A percentile compares a stretch with the other conserved stretches of the same genome.
Evolutionary conservation across 2,113 vertebrate species (phyloP).

Genomic region (Ellobius talpinus): DNA sequence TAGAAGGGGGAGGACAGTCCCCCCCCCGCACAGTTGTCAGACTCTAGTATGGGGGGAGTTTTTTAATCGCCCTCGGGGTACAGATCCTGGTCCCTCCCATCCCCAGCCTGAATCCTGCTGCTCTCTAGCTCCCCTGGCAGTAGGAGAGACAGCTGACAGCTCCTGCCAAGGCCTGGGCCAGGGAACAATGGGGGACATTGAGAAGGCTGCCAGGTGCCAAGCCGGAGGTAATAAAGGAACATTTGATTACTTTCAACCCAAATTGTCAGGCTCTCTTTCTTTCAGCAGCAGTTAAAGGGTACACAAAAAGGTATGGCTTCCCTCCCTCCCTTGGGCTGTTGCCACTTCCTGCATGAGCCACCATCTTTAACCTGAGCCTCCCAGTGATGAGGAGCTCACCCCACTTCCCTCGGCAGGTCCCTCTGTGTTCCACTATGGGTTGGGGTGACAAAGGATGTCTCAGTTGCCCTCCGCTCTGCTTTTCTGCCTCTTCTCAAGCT

Average conservation of each 20-base stretch:
- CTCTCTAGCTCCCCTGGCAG: background rate
- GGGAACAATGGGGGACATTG: conserved; percentile 62
- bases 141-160: conserved; percentile 3
- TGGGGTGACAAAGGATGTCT: conserved; percentile 1
- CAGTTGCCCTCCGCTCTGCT: background rate
- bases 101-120: background rate
- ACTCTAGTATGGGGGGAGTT: background rate
- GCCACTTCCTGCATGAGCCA: background rate
- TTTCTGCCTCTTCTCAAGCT: background rate
- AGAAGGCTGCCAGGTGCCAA: conserved; percentile 69
- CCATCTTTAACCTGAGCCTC: background rate
- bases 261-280: conserved; percentile 37
- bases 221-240: conserved; percentile 63
- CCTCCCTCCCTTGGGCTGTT: background rate
- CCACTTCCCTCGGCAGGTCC: background rate
- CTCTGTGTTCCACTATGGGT: background rate
- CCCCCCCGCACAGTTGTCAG: background rate
- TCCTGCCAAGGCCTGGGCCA: background rate
- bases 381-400: background rate
- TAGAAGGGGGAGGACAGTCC: background rate
- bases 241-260: conserved; percentile 59
- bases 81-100: background rate
- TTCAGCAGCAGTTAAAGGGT: background rate
- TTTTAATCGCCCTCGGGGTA: background rate
- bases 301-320: background rate